phyloP scores from a whole-genome alignment of 2,113 vertebrate genomes.

The Pangasianodon hypophthalmus region DNA sequence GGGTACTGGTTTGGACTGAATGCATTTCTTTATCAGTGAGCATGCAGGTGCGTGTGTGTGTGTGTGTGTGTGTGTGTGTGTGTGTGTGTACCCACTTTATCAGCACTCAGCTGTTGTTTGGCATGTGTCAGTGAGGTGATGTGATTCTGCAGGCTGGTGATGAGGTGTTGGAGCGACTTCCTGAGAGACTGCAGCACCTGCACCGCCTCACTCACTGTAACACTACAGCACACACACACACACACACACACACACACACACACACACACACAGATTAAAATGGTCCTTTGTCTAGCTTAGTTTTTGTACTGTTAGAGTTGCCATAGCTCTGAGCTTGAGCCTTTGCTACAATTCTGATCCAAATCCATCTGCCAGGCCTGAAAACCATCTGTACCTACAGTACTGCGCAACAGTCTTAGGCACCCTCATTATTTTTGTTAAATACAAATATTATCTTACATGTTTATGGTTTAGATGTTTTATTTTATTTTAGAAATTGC shows the following conservation, averaged over 20 bases:
- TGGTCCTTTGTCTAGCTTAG: neutral
- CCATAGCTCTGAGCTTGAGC: neutral
- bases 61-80: slow-evolving; percentile 13
- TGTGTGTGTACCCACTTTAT: slow-evolving; percentile 61
- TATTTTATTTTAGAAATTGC: neutral
- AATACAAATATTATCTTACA: neutral
- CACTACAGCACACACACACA: slow-evolving; percentile 47
- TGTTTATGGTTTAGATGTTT: neutral
- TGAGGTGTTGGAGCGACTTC: slow-evolving; percentile 63
- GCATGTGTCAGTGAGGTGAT: slow-evolving; percentile 63
- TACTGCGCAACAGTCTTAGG: too few species aligned
- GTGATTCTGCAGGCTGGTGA: slow-evolving; percentile 62
- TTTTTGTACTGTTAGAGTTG: neutral
- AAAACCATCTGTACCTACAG: too few species aligned
- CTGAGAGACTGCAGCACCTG: slow-evolving; percentile 60
- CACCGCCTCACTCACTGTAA: slow-evolving; percentile 61
- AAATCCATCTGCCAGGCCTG: too few species aligned
- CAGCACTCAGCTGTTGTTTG: slow-evolving; percentile 54
- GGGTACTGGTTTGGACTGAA: neutral
- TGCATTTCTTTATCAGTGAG: neutral
- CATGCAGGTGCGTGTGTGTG: neutral
- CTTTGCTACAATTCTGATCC: too few species aligned
- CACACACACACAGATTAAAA: neutral
- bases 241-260: slow-evolving; percentile 6
- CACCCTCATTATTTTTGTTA: neutral